A percentile compares a stretch with the other conserved stretches of the same genome.
Conservation (phyloP, 2,113 vertebrate species). For the Melospiza melodia region DNA sequence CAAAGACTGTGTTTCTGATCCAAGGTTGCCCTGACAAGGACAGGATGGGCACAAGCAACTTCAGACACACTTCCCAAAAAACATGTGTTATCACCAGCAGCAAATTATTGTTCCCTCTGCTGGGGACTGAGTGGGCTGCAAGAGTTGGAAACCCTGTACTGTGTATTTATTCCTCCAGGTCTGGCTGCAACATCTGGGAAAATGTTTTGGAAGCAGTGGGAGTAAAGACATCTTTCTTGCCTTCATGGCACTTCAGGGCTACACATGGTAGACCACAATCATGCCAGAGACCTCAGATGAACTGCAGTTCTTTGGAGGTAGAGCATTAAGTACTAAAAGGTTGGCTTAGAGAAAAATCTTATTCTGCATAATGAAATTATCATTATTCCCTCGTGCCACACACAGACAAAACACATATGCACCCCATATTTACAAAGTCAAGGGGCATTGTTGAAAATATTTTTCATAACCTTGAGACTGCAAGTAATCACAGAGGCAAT, state of each 20-base stretch:
- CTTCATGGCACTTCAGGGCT: conserved; percentile 29
- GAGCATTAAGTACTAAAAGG: conserved; percentile 52
- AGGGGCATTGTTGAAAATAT: conserved; percentile 50
- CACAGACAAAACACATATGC: conserved; percentile 71
- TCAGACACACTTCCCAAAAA: background rate
- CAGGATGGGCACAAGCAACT: background rate
- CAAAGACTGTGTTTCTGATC: rapidly evolving
- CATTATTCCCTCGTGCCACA: conserved; percentile 68
- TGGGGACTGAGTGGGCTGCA: background rate
- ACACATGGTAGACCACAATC: conserved; percentile 41
- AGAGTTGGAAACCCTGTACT: background rate
- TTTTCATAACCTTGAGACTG: conserved; percentile 62
- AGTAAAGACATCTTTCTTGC: conserved; percentile 10
- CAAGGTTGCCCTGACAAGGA: background rate
- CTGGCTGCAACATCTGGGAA: conserved; percentile 39
- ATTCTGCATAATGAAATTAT: conserved; percentile 66
- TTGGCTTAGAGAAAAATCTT: conserved; percentile 43
- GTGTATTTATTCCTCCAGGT: background rate
- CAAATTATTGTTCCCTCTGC: background rate
- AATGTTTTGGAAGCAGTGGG: background rate
- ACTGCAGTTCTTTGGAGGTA: conserved; percentile 68
- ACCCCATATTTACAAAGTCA: conserved; percentile 68
- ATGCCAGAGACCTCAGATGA: conserved; percentile 52
- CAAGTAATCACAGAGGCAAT: conserved; percentile 20
- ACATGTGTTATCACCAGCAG: background rate